Conservation (phyloP, 2,888 invertebrate species). For the Pogonocherus hispidulus region DNA sequence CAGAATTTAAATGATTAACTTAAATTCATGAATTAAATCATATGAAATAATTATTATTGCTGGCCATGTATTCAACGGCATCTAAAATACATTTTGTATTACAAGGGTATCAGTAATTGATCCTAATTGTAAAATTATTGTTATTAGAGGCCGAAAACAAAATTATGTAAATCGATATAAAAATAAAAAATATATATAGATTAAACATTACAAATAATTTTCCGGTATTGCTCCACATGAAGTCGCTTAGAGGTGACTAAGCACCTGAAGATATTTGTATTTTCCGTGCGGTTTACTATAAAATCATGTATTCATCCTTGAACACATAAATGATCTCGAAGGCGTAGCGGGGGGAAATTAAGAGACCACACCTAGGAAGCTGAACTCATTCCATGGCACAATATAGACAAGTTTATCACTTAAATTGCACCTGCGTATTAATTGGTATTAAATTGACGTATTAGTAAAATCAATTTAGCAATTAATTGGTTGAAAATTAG, state of each 20-base stretch:
- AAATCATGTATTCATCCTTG: conserved; percentile 22
- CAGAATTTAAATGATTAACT: too few species aligned
- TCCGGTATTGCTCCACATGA: conserved; percentile 7
- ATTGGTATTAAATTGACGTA: conserved; percentile 2
- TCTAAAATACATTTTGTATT: too few species aligned
- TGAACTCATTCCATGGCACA: background rate
- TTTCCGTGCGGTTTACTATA: conserved; percentile 1
- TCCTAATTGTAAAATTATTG: conserved; percentile 2
- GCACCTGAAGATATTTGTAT: conserved; percentile 12
- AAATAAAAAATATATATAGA: background rate
- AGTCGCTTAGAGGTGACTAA: background rate
- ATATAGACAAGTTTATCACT: background rate
- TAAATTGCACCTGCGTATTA: background rate
- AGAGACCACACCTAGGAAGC: conserved; percentile 17
- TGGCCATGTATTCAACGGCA: too few species aligned
- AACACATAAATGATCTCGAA: conserved; percentile 14
- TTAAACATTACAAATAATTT: background rate
- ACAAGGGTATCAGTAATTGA: conserved; percentile 13
- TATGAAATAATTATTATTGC: too few species aligned
- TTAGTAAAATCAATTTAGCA: background rate
- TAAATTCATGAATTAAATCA: too few species aligned
- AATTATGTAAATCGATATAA: conserved; percentile 4
- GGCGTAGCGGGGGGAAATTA: background rate
- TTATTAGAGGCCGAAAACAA: conserved; percentile 10
- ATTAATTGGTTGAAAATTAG: background rate